Conservation (phyloP, 2,888 invertebrate genomes). For the Agrotis clavis region DNA sequence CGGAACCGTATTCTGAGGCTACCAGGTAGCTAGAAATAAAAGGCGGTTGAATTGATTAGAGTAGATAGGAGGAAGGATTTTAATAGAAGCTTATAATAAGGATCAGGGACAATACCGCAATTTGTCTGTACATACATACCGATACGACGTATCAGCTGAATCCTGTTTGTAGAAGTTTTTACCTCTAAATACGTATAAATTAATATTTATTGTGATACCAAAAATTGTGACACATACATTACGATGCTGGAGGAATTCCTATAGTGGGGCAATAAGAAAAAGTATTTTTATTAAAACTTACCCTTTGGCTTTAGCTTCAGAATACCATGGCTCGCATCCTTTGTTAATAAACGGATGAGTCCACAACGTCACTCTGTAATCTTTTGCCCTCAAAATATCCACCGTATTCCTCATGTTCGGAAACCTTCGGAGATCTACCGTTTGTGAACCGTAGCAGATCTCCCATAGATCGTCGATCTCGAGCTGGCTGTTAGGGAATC, state of each 20-base stretch:
- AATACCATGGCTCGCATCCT: slow-evolving; percentile 90
- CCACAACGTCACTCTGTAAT: slow-evolving; percentile 92
- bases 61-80: neutral
- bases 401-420: slow-evolving; percentile 90
- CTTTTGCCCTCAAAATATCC: slow-evolving; percentile 79
- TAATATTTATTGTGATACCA: too few relatives aligned
- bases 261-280: too few relatives aligned
- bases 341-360: slow-evolving; percentile 92
- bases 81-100: neutral
- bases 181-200: too few relatives aligned
- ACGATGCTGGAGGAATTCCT: too few relatives aligned
- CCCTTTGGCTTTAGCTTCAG: slow-evolving; percentile 82
- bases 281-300: slow-evolving; percentile 72
- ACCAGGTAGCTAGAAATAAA: slow-evolving; percentile 83
- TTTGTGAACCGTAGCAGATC: slow-evolving; percentile 92
- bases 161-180: too few relatives aligned
- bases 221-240: too few relatives aligned
- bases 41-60: neutral
- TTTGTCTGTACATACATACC: too few relatives aligned
- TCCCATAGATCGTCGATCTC: slow-evolving; percentile 94
- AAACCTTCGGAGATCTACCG: slow-evolving; percentile 88
- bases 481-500: slow-evolving; percentile 89
- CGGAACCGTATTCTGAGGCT: slow-evolving; percentile 84
- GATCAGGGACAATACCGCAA: neutral
- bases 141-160: too few relatives aligned